These are phyloP conservation scores for Pyrgus malvae DNA, from an alignment of 2,888 invertebrate species.

Conservation along the genomic window DNA sequence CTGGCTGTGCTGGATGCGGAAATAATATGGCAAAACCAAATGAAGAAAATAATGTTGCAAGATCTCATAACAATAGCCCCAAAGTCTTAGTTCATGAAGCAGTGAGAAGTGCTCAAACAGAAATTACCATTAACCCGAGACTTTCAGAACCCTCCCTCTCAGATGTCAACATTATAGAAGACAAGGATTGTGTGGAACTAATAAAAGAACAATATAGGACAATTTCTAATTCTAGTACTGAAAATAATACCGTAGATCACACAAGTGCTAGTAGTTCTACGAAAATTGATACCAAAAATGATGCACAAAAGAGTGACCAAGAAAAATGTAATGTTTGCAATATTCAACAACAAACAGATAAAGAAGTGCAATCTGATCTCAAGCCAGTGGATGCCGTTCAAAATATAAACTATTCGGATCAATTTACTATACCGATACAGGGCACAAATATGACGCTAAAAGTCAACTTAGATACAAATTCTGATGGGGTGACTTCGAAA, in stretches of 20 bases:
- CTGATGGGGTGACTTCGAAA: too few relatives aligned
- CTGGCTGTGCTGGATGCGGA: slow-evolving; percentile 27
- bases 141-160: slow-evolving; percentile 64
- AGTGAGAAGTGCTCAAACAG: slow-evolving; percentile 66
- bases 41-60: slow-evolving; percentile 23
- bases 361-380: slow-evolving; percentile 36
- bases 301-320: slow-evolving; percentile 5
- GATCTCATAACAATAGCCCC: not conserved
- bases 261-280: slow-evolving; percentile 13
- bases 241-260: slow-evolving; percentile 11
- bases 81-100: slow-evolving; percentile 43
- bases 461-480: slow-evolving; percentile 44
- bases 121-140: slow-evolving; percentile 69
- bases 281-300: slow-evolving; percentile 15
- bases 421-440: slow-evolving; percentile 63
- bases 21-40: slow-evolving; percentile 15
- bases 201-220: slow-evolving; percentile 50
- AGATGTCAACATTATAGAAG: slow-evolving; percentile 59
- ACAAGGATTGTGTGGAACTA: slow-evolving; percentile 49
- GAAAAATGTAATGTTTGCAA: not conserved
- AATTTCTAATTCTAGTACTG: slow-evolving; percentile 35
- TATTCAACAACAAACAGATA: slow-evolving; percentile 30
- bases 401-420: slow-evolving; percentile 36
- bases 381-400: slow-evolving; percentile 15
- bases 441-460: slow-evolving; percentile 72